Percentiles rank a stretch among this genome's conserved stretches.
These are phyloP conservation scores for Cryptomyrus ogoouensis DNA, from an alignment of 2,113 vertebrate species.

Conservation along the genomic window DNA sequence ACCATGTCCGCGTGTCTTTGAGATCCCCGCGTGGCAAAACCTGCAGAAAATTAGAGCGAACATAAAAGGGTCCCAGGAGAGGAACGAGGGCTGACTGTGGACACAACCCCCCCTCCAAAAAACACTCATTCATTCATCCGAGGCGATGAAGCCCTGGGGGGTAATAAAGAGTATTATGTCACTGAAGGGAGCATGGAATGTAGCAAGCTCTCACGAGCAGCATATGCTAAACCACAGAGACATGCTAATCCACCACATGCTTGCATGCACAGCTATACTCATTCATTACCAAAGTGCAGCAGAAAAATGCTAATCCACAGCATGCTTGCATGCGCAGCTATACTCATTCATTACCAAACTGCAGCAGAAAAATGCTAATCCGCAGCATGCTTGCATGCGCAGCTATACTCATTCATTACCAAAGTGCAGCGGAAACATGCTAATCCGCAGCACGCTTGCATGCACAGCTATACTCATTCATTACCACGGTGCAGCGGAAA, in stretches of 20 bases:
- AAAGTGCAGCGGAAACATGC: not conserved
- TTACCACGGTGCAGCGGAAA: not conserved
- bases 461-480: not conserved
- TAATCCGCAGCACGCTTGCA: constrained; percentile 4
- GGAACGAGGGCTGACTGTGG: not conserved
- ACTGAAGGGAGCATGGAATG: constrained; percentile 41
- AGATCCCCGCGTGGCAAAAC: constrained; percentile 16
- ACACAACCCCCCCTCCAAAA: constrained; percentile 37
- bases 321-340: too few relatives aligned
- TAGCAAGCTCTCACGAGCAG: constrained; percentile 12
- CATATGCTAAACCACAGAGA: not conserved
- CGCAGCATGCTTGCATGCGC: not conserved
- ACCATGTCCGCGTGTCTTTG: not conserved
- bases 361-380: too few relatives aligned
- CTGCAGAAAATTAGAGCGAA: constrained; percentile 13
- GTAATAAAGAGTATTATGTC: constrained; percentile 41
- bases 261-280: too few relatives aligned
- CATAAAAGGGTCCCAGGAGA: constrained; percentile 31
- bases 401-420: constrained; percentile 38
- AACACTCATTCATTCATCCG: constrained; percentile 50
- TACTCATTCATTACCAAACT: too few relatives aligned
- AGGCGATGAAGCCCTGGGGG: constrained; percentile 44
- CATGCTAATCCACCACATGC: not conserved
- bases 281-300: too few relatives aligned
- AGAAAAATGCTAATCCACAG: too few relatives aligned